These are phyloP conservation scores for Agapetus fuscipes DNA, from an alignment of 2,888 invertebrate genomes.

Conservation along the genomic window DNA sequence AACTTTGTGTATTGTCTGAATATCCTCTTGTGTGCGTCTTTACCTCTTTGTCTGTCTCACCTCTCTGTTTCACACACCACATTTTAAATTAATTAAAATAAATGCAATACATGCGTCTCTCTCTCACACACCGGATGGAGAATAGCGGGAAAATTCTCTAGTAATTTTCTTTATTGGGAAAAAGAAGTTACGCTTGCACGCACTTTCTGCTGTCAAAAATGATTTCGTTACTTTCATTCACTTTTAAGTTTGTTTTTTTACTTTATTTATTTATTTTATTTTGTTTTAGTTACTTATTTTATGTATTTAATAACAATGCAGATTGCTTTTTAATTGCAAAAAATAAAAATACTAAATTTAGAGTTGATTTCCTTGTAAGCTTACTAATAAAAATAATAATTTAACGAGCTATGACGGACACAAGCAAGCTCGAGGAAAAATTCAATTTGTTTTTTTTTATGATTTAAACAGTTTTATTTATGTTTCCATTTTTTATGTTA, in stretches of 20 bases:
- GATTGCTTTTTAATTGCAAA: too few species aligned
- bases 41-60: conserved; percentile 32
- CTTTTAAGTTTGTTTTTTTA: neutral
- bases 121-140: conserved; percentile 21
- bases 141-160: conserved; percentile 17
- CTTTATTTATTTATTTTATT: conserved; percentile 6
- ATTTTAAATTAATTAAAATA: conserved; percentile 16
- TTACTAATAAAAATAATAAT: too few species aligned
- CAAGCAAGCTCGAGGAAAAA: too few species aligned
- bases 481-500: too few species aligned
- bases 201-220: conserved; percentile 22
- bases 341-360: too few species aligned
- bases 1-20: conserved; percentile 83
- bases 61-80: conserved; percentile 22
- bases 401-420: conserved; percentile 20
- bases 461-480: too few species aligned
- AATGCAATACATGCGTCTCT: conserved; percentile 20
- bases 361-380: too few species aligned
- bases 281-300: conserved; percentile 1
- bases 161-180: conserved; percentile 11
- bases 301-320: too few species aligned
- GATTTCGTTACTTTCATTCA: conserved; percentile 6
- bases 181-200: conserved; percentile 21
- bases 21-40: conserved; percentile 87
- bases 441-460: too few species aligned